Percentiles rank a stretch among this genome's conserved stretches.
These are phyloP conservation scores for Thermophis baileyi DNA, from an alignment of 2,113 vertebrate genomes.

Conservation along the genomic window DNA sequence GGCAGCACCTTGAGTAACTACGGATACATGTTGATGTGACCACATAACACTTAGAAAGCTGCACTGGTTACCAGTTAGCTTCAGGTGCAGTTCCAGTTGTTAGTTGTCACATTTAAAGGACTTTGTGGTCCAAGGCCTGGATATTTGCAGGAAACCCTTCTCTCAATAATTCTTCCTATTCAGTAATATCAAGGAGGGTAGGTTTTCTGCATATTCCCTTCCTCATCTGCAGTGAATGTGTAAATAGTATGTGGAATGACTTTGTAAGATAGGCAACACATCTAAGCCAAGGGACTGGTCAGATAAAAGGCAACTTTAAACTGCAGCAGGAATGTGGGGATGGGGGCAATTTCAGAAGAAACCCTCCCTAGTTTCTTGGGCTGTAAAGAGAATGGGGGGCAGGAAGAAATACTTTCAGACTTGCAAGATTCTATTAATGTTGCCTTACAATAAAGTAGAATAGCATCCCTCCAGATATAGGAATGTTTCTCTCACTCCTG, in stretches of 20 bases:
- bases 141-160: neutral
- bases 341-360: neutral
- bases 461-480: no score
- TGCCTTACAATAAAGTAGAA: neutral
- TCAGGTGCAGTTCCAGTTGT: neutral
- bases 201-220: neutral
- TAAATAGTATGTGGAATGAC: neutral
- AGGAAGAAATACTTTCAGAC: neutral
- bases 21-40: neutral
- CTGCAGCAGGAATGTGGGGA: neutral
- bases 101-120: neutral
- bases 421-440: neutral
- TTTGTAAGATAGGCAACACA: neutral
- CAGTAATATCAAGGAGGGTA: neutral
- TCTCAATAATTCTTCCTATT: neutral
- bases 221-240: neutral
- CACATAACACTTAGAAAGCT: neutral
- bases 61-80: neutral
- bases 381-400: neutral
- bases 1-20: neutral
- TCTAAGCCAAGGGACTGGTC: neutral
- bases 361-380: neutral
- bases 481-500: no score
- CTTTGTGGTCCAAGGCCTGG: neutral
- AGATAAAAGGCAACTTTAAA: neutral